A percentile compares a stretch with the other conserved stretches of the same genome.
Conservation (phyloP, 2,797 vertebrate genomes). For the Rhinogobio ventralis region DNA sequence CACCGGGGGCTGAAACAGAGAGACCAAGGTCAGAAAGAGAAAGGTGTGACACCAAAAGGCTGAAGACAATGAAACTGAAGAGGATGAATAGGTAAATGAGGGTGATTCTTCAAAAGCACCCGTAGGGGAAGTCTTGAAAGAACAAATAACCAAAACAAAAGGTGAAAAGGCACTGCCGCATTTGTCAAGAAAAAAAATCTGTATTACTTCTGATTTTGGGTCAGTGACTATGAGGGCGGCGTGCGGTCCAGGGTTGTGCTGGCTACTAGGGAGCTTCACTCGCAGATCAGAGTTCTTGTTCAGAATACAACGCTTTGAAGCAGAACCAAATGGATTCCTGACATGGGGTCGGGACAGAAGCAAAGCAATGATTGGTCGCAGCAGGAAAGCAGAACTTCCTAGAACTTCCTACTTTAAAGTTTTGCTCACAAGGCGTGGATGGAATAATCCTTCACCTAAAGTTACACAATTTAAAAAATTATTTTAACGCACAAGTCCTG, state of each 20-base stretch:
- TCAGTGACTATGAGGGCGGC: background rate
- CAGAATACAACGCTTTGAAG: conserved; percentile 15
- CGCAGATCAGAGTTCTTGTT: conserved; percentile 5
- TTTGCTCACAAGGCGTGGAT: background rate
- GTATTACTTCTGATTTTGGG: conserved; percentile 35
- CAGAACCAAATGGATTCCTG: conserved; percentile 21
- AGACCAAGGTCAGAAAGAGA: conserved; percentile 41
- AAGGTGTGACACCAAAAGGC: conserved; percentile 10
- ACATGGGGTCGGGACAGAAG: conserved; percentile 9
- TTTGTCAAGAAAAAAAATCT: conserved; percentile 29
- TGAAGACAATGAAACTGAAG: conserved; percentile 7
- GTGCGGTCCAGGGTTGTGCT: background rate
- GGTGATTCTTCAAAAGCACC: background rate
- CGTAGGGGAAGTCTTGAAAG: background rate
- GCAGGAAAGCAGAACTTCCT: conserved; percentile 33
- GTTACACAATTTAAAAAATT: background rate
- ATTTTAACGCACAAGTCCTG: background rate
- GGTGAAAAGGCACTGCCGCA: background rate
- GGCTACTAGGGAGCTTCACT: background rate
- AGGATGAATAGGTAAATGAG: conserved; percentile 4
- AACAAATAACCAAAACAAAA: background rate
- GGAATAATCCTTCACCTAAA: background rate
- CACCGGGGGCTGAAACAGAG: conserved; percentile 18
- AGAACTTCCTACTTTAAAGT: background rate
- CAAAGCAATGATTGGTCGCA: conserved; percentile 16